Evolutionary conservation across 2,888 invertebrate species (phyloP), one percentile per base, ranked within the genome.

Genomic region (Aphidius colemani): DNA sequence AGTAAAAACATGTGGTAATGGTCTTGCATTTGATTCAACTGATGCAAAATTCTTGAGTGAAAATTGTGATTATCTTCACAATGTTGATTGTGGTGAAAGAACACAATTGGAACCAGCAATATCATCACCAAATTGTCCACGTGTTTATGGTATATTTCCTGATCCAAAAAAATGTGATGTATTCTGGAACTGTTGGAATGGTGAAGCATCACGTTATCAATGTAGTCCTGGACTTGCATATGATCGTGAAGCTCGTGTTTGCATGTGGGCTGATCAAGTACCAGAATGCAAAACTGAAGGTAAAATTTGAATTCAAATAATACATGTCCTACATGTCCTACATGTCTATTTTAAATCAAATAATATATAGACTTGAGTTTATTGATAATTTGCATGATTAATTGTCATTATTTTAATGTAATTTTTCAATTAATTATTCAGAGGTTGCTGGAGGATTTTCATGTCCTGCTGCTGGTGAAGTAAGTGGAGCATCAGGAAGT

Each of bases 141-240:
- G 95, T 66, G 85, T 96, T 72, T 96, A 95, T 83, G 96, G 96
- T 77, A 95, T 96, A 85, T 96, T 95, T 88, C 85, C 94, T 69
- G 95, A 96, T 79, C 92, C 90, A 62, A 85, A 85, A 73, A 93
- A 94, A 83, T 96, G 96, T 82, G 94, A 95, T 84, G 92, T 93
- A 11, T 96, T 96, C 91, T 96, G 95, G 94, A 95, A 95, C 84
- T 96, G 96, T 84, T 96, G 96, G 95, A 95, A 94, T 84, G 96
- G 96, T 60, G 95, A 96, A 82, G 90, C 95, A 6, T 94, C 94
- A 79, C 89, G 93, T 77, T 96, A 96, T 85, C 94, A 95, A 83
- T 96, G 96, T 86, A 94, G 95, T 73, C 95, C 96, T 75, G 96
- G 96, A 73, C 88, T 96, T 59, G 96, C 95, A 71, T 96, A 96